Conservation (phyloP, 2,888 invertebrate species). For the Sinohyriopsis cumingii region DNA sequence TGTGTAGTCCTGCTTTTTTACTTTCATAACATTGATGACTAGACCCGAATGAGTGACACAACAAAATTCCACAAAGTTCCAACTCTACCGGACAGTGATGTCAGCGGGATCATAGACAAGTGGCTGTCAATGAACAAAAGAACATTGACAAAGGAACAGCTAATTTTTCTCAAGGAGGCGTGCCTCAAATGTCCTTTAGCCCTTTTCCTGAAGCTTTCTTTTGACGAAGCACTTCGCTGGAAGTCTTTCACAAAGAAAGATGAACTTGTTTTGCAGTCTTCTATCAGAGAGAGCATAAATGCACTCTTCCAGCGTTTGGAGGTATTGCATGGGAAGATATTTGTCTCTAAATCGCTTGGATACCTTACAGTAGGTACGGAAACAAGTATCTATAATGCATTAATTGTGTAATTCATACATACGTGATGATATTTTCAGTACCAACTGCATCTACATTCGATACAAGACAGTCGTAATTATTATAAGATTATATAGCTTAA, state of each 20-base stretch:
- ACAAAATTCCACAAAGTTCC: constrained; percentile 40
- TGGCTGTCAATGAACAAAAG: constrained; percentile 49
- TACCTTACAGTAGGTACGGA: constrained; percentile 56
- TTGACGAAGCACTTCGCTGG: constrained; percentile 64
- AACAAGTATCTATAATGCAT: too few relatives aligned
- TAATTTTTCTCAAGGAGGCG: constrained; percentile 37
- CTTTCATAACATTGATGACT: too few relatives aligned
- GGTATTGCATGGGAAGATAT: constrained; percentile 53
- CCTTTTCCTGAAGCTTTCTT: constrained; percentile 60
- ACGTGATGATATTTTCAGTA: too few relatives aligned
- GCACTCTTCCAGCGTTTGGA: constrained; percentile 54
- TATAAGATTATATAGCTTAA: too few relatives aligned
- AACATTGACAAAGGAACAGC: constrained; percentile 47
- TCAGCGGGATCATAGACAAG: constrained; percentile 43
- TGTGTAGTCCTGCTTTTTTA: too few relatives aligned
- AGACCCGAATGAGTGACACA: constrained; percentile 3
- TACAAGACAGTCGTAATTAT: too few relatives aligned
- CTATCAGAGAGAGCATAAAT: constrained; percentile 51
- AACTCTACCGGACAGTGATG: constrained; percentile 33
- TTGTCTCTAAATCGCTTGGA: constrained; percentile 56
- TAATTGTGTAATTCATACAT: too few relatives aligned
- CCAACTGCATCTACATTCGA: too few relatives aligned
- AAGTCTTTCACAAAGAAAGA: constrained; percentile 47
- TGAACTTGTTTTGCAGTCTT: constrained; percentile 41
- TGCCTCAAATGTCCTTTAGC: constrained; percentile 56